These are phyloP conservation scores for Trachelus troglodyta DNA, from an alignment of 2,888 invertebrate species.

Conservation along the genomic window DNA sequence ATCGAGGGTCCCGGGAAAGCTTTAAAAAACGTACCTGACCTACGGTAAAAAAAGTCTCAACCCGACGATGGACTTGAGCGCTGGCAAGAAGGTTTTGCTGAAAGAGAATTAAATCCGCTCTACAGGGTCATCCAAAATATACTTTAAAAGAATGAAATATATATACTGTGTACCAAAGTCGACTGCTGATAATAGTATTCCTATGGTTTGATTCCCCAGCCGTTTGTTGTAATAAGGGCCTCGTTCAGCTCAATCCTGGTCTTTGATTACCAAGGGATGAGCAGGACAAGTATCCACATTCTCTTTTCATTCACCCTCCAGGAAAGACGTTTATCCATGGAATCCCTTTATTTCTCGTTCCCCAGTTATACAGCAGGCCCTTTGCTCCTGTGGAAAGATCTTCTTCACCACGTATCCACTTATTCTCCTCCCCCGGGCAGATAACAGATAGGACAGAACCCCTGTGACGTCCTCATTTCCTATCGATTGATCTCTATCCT, in stretches of 20 bases:
- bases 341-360: neutral
- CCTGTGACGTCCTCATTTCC: neutral
- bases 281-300: no score
- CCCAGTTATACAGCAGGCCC: neutral
- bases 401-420: neutral
- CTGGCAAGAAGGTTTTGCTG: neutral
- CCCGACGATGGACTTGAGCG: neutral
- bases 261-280: no score
- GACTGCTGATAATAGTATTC: neutral
- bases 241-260: neutral
- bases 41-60: neutral
- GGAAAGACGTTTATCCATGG: no score
- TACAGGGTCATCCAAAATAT: neutral
- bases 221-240: neutral
- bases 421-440: neutral
- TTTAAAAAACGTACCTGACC: neutral
- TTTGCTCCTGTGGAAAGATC: neutral
- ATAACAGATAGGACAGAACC: neutral
- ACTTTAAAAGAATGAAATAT: neutral
- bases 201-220: neutral
- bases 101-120: neutral
- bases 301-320: no score
- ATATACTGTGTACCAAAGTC: neutral
- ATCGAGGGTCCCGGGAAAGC: neutral
- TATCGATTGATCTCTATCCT: neutral